Evolutionary conservation across 2,888 invertebrate species (phyloP).

Genomic region (Sphaerophoria rueppellii): DNA sequence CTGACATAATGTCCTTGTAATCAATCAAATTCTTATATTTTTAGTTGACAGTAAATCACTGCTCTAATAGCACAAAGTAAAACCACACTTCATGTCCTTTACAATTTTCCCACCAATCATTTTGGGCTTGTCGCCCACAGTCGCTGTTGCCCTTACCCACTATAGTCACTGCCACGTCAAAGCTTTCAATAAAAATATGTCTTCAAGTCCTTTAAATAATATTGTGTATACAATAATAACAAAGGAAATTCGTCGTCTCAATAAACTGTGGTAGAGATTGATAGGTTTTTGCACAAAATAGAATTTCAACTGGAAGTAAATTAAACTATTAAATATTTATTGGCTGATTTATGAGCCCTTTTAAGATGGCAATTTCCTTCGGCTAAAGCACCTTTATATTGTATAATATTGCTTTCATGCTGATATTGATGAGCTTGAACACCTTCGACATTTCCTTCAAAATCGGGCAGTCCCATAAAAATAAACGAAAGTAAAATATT

Average conservation of each 20-base stretch:
- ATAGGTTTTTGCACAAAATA: constrained; percentile 28
- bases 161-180: not conserved
- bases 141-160: not conserved
- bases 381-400: constrained; percentile 23
- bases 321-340: constrained; percentile 72
- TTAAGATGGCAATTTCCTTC: constrained; percentile 39
- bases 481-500: constrained; percentile 9
- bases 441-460: constrained; percentile 1
- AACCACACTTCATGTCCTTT: constrained; percentile 8
- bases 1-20: constrained; percentile 8
- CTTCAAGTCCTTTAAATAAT: constrained; percentile 6
- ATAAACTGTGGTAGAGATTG: constrained; percentile 41
- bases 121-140: not conserved
- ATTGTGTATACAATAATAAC: constrained; percentile 21
- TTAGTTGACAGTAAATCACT: constrained; percentile 67
- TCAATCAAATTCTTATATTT: constrained; percentile 60
- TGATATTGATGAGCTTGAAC: constrained; percentile 15
- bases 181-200: constrained; percentile 1
- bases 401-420: constrained; percentile 6
- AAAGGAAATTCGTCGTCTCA: constrained; percentile 23
- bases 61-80: not conserved
- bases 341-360: constrained; percentile 55
- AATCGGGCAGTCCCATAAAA: constrained; percentile 13
- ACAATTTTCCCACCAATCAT: not conserved
- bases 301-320: constrained; percentile 58